A percentile compares a stretch with the other conserved stretches of the same genome.
Evolutionary conservation across 2,888 invertebrate genomes (phyloP).

Genomic region (Pegoplata infirma): DNA sequence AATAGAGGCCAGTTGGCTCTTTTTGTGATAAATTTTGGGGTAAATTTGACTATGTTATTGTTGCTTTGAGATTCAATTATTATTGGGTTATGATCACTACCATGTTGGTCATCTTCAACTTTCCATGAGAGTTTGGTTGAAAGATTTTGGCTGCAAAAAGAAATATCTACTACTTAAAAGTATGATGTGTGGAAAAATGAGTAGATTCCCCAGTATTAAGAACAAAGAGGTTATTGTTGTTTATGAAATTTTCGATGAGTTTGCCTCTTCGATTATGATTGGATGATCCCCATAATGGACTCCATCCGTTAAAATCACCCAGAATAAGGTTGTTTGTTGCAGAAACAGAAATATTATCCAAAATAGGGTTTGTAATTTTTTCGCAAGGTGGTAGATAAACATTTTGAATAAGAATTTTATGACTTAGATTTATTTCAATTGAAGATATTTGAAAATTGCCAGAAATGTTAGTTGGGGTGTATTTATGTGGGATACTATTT

Average conservation of each 20-base stretch:
- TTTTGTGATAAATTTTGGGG: conserved; percentile 6
- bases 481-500: background rate
- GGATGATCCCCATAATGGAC: no score
- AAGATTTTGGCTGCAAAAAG: no score
- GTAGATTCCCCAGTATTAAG: no score
- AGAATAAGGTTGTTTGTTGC: background rate
- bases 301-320: background rate
- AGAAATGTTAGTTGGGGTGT: background rate
- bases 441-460: background rate
- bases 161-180: background rate
- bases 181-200: background rate
- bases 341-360: background rate
- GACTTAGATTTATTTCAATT: background rate
- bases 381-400: conserved; percentile 11
- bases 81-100: conserved; percentile 8
- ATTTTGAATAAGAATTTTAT: conserved; percentile 1
- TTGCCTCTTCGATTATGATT: no score
- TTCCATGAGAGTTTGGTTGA: background rate
- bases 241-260: no score
- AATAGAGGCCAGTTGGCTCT: background rate
- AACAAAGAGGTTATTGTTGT: no score
- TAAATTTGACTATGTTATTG: background rate
- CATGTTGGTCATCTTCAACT: background rate
- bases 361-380: background rate
- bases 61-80: background rate